Evolutionary conservation across 2,797 vertebrate genomes (phyloP).

Genomic region (Muraenolepis orangiensis): DNA sequence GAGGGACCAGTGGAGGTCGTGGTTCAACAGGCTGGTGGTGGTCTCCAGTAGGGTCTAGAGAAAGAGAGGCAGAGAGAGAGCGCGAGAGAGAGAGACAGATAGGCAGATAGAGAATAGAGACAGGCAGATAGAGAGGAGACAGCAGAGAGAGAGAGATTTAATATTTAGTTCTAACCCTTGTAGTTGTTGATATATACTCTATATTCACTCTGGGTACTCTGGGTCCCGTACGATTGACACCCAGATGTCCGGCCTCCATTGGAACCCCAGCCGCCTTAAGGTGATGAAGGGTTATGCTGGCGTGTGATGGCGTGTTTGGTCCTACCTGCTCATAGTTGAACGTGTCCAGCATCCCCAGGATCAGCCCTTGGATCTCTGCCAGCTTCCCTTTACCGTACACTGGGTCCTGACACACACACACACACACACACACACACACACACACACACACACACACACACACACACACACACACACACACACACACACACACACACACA

Average conservation of each 20-base stretch:
- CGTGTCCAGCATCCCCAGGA: slow-evolving; percentile 95
- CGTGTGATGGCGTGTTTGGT: not conserved
- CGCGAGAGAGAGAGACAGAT: not conserved
- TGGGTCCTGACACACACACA: slow-evolving; percentile 78
- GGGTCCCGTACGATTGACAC: no score
- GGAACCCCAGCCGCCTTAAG: no score
- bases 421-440: slow-evolving; percentile 17
- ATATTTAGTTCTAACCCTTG: no score
- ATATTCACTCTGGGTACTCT: no score
- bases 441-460: slow-evolving; percentile 5
- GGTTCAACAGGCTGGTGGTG: slow-evolving; percentile 90
- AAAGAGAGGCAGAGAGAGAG: not conserved
- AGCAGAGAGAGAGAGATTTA: not conserved
- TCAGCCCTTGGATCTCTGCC: slow-evolving; percentile 92
- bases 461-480: not conserved
- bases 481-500: slow-evolving; percentile 3
- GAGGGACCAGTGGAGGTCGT: slow-evolving; percentile 96
- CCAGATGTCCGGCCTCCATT: no score
- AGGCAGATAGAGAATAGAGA: not conserved
- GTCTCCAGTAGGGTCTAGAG: slow-evolving; percentile 91
- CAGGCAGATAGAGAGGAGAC: not conserved
- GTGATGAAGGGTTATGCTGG: no score
- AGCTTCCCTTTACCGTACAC: slow-evolving; percentile 94
- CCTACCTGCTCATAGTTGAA: slow-evolving; percentile 80
- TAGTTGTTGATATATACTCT: no score